These are phyloP conservation scores for Hapalemur alaotrensis DNA, from an alignment of 2,797 vertebrate species.

Conservation along the genomic window DNA sequence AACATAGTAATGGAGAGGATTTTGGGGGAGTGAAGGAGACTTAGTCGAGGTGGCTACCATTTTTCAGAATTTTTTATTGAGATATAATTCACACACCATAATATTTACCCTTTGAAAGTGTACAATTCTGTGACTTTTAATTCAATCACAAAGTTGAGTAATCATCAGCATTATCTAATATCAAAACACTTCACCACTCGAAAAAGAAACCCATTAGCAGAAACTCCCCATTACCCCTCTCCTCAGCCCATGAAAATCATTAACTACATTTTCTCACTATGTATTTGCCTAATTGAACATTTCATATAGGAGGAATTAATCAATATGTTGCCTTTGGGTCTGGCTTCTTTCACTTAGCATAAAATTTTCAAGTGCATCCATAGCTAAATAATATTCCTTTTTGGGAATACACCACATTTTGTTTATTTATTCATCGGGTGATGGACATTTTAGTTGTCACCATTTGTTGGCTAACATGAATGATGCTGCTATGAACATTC, in stretches of 20 bases:
- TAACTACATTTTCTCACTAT: background rate
- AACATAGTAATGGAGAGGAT: background rate
- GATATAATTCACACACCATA: background rate
- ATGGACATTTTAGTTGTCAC: background rate
- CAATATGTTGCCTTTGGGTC: background rate
- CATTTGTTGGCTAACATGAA: background rate
- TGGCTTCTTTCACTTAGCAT: background rate
- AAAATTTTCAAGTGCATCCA: background rate
- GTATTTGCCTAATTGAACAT: background rate
- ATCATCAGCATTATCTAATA: background rate
- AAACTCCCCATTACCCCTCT: rapidly evolving
- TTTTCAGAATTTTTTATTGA: background rate
- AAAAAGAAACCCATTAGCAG: background rate
- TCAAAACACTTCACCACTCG: background rate
- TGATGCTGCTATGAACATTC: background rate
- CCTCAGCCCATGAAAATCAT: background rate
- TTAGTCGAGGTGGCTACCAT: background rate
- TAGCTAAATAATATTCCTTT: background rate
- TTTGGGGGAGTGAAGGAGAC: rapidly evolving
- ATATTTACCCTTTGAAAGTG: background rate
- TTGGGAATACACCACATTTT: background rate
- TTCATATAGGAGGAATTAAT: background rate
- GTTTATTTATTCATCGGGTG: background rate
- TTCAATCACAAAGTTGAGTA: background rate
- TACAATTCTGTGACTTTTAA: background rate